These are phyloP conservation scores for Acanthosoma haemorrhoidale DNA, from an alignment of 2,888 invertebrate species.

Conservation along the genomic window DNA sequence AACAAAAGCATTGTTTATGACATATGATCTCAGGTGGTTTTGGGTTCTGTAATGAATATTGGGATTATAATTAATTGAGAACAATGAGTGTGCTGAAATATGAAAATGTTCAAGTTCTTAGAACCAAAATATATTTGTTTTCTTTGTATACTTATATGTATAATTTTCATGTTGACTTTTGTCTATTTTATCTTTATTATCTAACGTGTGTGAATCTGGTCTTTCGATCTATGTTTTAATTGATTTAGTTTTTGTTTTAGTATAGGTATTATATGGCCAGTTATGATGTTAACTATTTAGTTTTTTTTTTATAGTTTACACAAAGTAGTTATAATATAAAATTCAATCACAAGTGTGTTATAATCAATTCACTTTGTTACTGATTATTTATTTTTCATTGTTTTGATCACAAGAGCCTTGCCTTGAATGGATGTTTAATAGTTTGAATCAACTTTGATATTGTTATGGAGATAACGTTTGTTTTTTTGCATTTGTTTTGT, in stretches of 20 bases:
- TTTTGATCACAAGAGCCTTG: neutral
- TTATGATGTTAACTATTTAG: neutral
- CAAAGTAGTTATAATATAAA: neutral
- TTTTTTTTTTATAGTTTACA: neutral
- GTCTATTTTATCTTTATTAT: neutral
- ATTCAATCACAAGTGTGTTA: neutral
- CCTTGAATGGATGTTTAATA: no score
- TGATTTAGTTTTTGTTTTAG: neutral
- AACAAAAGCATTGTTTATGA: neutral
- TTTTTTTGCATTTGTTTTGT: neutral
- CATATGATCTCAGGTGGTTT: constrained; percentile 10
- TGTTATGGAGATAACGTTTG: no score
- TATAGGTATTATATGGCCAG: neutral
- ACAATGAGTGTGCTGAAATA: neutral
- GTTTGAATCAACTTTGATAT: no score
- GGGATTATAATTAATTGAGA: neutral
- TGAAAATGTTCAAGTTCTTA: neutral
- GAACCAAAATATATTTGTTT: neutral
- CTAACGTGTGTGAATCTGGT: constrained; percentile 7
- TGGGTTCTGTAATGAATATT: neutral
- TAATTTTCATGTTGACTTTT: constrained; percentile 1
- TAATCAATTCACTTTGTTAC: neutral
- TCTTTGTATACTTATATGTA: neutral
- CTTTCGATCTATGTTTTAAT: constrained; percentile 6
- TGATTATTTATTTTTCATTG: neutral